Evolutionary conservation across 2,888 invertebrate genomes (phyloP).

Genomic region (Andrena praecox): DNA sequence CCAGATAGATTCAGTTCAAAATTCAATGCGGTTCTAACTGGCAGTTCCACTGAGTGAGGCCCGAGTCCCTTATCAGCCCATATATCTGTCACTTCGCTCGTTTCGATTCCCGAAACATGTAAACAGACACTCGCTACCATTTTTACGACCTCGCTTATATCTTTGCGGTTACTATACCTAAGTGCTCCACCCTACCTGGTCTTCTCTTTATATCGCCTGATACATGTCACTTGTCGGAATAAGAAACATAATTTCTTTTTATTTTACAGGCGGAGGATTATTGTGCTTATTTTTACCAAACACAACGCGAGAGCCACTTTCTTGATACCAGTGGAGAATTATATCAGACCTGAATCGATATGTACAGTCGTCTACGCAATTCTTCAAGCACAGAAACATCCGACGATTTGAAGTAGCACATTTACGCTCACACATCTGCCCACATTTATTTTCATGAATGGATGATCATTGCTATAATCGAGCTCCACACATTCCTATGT

Average conservation of each 20-base stretch:
- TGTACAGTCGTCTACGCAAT: conserved; percentile 73
- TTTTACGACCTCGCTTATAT: too few relatives aligned
- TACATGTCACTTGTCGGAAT: neutral
- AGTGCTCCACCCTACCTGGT: too few relatives aligned
- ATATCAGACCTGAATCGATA: conserved; percentile 52
- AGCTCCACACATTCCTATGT: conserved; percentile 48
- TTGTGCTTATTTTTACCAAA: conserved; percentile 95
- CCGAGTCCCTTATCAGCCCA: too few relatives aligned
- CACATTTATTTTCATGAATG: conserved; percentile 41
- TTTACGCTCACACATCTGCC: conserved; percentile 29
- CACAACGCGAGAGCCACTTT: conserved; percentile 92
- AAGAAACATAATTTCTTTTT: conserved; percentile 1
- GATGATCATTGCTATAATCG: conserved; percentile 32
- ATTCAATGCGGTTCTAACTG: too few relatives aligned
- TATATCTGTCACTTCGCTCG: too few relatives aligned
- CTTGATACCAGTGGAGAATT: conserved; percentile 82
- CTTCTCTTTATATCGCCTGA: neutral
- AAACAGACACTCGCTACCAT: too few relatives aligned
- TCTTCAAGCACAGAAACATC: conserved; percentile 54
- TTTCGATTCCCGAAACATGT: too few relatives aligned
- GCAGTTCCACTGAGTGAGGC: too few relatives aligned
- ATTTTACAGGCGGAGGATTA: conserved; percentile 90
- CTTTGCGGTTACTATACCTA: too few relatives aligned
- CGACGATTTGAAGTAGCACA: conserved; percentile 1
- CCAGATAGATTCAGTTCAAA: too few relatives aligned